Evolutionary conservation across 2,888 invertebrate genomes (phyloP).

Genomic region (Drosophila meridiana): DNA sequence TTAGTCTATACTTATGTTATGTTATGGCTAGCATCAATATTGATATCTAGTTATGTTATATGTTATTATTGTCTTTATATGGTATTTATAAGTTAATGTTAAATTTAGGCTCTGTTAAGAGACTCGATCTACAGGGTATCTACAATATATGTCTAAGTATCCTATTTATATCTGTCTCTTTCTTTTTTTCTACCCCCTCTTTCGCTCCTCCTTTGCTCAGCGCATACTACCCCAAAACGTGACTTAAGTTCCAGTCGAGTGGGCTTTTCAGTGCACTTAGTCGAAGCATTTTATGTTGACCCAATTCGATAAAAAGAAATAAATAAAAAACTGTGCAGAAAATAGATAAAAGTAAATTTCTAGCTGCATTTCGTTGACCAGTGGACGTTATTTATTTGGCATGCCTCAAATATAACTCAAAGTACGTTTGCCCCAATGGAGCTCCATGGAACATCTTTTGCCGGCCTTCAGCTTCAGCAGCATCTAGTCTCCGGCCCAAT

Average conservation of each 20-base stretch:
- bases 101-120: background rate
- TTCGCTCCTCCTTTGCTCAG: background rate
- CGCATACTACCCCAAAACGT: conserved; percentile 19
- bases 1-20: too few species aligned
- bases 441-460: conserved; percentile 14
- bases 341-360: conserved; percentile 7
- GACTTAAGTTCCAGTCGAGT: conserved; percentile 28
- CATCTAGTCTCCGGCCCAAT: conserved; percentile 25
- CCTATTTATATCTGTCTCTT: background rate
- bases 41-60: too few species aligned
- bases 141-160: background rate
- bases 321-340: background rate
- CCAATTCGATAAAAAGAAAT: conserved; percentile 14
- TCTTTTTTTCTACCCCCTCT: background rate
- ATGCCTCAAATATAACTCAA: conserved; percentile 40
- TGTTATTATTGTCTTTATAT: too few species aligned
- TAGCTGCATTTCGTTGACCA: conserved; percentile 45
- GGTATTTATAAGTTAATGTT: background rate
- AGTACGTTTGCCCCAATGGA: conserved; percentile 30
- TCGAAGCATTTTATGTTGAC: conserved; percentile 40
- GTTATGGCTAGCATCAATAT: too few species aligned
- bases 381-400: conserved; percentile 47
- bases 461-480: conserved; percentile 9
- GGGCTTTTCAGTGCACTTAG: conserved; percentile 44
- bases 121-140: background rate